Evolutionary conservation across 2,113 vertebrate genomes (phyloP).

Genomic region (Rhinolophus sinicus): DNA sequence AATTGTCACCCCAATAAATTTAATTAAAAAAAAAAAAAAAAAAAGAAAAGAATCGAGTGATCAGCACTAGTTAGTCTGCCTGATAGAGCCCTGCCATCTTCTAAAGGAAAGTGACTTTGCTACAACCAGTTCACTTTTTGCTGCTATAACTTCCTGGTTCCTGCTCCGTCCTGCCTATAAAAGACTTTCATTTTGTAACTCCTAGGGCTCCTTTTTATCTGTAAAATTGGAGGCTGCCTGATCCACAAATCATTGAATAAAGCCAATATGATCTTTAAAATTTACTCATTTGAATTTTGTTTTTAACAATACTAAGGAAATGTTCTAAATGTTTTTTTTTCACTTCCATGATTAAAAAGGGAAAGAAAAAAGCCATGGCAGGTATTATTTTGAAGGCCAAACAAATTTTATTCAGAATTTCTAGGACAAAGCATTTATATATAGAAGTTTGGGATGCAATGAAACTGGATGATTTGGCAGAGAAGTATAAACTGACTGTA

Average conservation of each 20-base stretch:
- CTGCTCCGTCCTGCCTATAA: neutral
- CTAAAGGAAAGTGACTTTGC: neutral
- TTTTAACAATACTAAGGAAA: neutral
- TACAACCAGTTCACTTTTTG: neutral
- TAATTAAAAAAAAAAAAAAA: too few relatives aligned
- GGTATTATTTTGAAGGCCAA: neutral
- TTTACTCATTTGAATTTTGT: neutral
- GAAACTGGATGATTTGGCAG: neutral
- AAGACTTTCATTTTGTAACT: neutral
- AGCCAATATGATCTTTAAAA: neutral
- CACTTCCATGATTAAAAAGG: neutral
- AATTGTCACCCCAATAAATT: too few relatives aligned
- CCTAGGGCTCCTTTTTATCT: neutral
- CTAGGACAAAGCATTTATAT: neutral
- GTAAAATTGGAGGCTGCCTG: neutral
- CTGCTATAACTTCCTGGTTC: neutral
- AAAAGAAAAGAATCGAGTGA: neutral
- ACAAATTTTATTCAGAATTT: neutral
- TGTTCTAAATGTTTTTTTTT: slow-evolving; percentile 9
- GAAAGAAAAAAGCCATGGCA: neutral
- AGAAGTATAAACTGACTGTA: neutral
- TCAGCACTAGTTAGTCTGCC: neutral
- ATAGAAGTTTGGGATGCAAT: neutral
- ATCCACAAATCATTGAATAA: neutral
- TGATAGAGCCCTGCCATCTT: neutral